phyloP scores from a whole-genome alignment of 1,140 invertebrate species.

The Eupeodes corollae region DNA sequence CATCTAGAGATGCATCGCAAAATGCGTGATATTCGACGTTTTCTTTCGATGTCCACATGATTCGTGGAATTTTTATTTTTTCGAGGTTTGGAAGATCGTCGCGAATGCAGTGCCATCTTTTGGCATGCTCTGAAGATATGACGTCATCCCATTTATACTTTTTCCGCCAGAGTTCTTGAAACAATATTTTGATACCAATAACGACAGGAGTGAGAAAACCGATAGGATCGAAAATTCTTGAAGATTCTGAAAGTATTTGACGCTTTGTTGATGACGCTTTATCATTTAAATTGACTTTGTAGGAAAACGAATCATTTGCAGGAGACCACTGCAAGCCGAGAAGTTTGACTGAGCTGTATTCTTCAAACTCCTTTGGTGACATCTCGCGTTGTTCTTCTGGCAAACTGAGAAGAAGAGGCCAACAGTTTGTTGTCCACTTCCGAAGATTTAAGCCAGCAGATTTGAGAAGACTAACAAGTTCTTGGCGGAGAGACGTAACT shows the following conservation, averaged over 20 bases:
- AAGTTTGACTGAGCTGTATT: constrained; percentile 9
- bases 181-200: constrained; percentile 29
- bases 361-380: background rate
- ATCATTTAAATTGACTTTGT: constrained; percentile 1
- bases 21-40: constrained; percentile 1
- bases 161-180: constrained; percentile 29
- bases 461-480: constrained; percentile 13
- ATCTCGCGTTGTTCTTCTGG: background rate
- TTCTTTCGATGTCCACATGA: background rate
- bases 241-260: constrained; percentile 21
- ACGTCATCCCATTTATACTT: constrained; percentile 29
- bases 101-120: constrained; percentile 11
- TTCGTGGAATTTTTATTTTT: background rate
- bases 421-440: constrained; percentile 33
- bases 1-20: too few relatives aligned
- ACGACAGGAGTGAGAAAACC: constrained; percentile 30
- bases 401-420: constrained; percentile 10
- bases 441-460: constrained; percentile 27
- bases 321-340: constrained; percentile 29
- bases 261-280: constrained; percentile 16
- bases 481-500: background rate
- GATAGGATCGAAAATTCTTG: constrained; percentile 36
- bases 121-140: constrained; percentile 14
- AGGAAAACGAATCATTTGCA: constrained; percentile 14
- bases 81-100: background rate